Evolutionary conservation across 1,140 invertebrate species (phyloP), one percentile per base, ranked within the genome.

Genomic region (Drosophila sp.): DNA sequence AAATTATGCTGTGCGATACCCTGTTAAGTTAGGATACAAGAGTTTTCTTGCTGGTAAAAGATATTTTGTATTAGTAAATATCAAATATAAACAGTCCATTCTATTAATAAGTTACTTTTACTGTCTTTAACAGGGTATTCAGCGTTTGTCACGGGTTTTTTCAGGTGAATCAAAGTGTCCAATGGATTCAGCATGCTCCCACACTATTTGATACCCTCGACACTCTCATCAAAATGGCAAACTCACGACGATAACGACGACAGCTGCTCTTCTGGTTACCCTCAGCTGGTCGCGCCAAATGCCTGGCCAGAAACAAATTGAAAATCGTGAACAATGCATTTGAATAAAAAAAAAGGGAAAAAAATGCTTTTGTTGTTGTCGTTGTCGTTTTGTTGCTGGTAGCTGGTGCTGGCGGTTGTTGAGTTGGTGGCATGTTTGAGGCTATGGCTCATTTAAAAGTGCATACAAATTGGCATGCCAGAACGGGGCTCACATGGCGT

Each of bases 391-490:
- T 70, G 61, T 41, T 38, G 41, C 0, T 34, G 34, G 16, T 46
- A n/a, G n/a, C n/a, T n/a, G 41, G 43, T 69, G 64, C 36, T 48
- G 25, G 21, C 29, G 46, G 21, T 51, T 14, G 32, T 21, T 21
- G 21, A 21, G 21, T 1, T 21, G 29, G 29, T 70, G 64, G 50
- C 72, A 76, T 72, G 76, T 84, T 76, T 79, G 65, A 38, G 77
- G 73, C 64, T 76, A 83, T 78, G 81, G 78, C 78, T 84, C 82
- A 86, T 87, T 86, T 86, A 72, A 76, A 72, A 82, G 64, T 75
- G 75, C 79, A 82, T 77, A 64, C 78, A 57, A 69, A 77, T 72
- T 63, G 56, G 70, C 70, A 72, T 70, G 69, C 25, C 45, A 72
- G 29, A 59, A 48, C 43, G 46, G 62, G 48, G 54, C 66, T 21